Percentiles rank a stretch among this genome's conserved stretches.
Evolutionary conservation across 23 tunicate genomes (phyloP).

Genomic region (Diplosoma virens): DNA sequence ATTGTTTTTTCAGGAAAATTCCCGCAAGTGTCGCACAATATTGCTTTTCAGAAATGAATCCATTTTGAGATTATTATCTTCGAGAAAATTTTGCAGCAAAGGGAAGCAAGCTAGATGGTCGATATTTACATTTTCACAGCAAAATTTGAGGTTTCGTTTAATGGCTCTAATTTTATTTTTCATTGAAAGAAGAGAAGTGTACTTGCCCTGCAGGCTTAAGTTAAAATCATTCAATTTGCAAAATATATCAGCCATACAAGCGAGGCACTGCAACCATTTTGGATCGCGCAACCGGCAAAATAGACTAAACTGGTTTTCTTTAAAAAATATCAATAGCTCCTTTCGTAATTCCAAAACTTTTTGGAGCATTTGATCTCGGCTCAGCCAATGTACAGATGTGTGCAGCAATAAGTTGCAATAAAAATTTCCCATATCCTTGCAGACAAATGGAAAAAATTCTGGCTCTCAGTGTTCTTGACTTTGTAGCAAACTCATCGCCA

Average conservation of each 20-base stretch:
- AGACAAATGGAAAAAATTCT: not conserved
- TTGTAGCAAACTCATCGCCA: too few species aligned
- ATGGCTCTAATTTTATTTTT: not conserved
- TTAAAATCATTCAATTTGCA: not conserved
- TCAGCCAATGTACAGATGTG: not conserved
- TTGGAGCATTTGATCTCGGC: not conserved
- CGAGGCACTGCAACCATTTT: not conserved
- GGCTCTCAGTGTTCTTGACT: not conserved
- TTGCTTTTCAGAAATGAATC: not conserved
- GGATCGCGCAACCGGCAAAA: not conserved
- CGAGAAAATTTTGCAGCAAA: not conserved
- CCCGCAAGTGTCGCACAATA: not conserved
- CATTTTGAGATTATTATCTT: not conserved
- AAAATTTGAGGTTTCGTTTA: not conserved
- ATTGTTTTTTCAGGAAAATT: too few species aligned
- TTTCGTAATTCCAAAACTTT: not conserved
- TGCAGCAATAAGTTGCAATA: too few species aligned
- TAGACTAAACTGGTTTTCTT: not conserved
- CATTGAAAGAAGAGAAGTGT: too few species aligned
- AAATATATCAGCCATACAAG: not conserved
- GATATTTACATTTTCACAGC: not conserved
- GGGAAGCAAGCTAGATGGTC: not conserved
- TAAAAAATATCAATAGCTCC: too few species aligned
- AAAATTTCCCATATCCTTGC: not conserved
- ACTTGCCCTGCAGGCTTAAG: not conserved